Percentiles rank a stretch among this genome's conserved stretches.
Evolutionary conservation across 1,140 invertebrate genomes (phyloP).

Genomic region (Nixonia krombeini): DNA sequence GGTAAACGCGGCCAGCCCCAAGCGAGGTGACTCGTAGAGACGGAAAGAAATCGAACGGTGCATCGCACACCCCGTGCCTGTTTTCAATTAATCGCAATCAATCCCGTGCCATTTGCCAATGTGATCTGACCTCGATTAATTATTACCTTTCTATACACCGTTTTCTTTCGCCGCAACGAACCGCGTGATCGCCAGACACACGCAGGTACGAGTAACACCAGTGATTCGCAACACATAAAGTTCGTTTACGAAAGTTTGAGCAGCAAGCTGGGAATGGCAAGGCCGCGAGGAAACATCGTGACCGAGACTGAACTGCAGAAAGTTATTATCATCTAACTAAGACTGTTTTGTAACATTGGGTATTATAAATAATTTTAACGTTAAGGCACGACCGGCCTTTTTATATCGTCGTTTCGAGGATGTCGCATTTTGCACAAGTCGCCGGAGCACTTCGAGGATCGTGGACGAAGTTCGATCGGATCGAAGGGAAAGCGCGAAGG

Average conservation of each 20-base stretch:
- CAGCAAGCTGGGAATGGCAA: no score
- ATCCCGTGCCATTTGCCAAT: neutral
- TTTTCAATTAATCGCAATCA: neutral
- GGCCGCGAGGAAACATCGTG: conserved; percentile 15
- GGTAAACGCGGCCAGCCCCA: no score
- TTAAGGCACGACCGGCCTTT: conserved; percentile 35
- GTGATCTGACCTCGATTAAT: neutral
- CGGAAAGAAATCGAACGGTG: no score
- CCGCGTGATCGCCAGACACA: no score
- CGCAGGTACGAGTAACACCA: neutral
- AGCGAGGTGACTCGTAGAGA: no score
- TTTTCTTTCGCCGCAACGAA: neutral
- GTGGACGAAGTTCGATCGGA: conserved; percentile 5
- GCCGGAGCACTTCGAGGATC: conserved; percentile 7
- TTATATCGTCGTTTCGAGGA: conserved; percentile 41
- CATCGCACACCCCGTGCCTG: neutral
- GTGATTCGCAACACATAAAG: no score
- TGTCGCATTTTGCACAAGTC: conserved; percentile 48
- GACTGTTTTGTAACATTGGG: conserved; percentile 52
- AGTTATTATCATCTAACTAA: conserved; percentile 40
- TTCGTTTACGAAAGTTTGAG: neutral
- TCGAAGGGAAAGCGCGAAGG: no score
- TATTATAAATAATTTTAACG: conserved; percentile 57
- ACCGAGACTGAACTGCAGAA: conserved; percentile 50
- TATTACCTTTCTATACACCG: neutral